A percentile compares a stretch with the other conserved stretches of the same genome.
Conservation (phyloP, 2,888 invertebrate species). For the Ophraella communa region DNA sequence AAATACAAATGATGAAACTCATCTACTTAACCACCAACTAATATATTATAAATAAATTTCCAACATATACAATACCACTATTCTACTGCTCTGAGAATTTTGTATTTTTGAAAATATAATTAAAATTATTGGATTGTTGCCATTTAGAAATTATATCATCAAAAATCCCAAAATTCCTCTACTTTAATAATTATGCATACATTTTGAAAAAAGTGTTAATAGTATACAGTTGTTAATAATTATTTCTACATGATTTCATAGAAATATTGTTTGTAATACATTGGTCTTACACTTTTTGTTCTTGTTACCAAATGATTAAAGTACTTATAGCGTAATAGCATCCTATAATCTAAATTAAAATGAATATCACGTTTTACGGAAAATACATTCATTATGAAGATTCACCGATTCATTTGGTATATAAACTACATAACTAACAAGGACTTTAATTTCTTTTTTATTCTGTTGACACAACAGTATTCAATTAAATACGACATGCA, state of each 20-base stretch:
- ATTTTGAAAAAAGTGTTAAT: neutral
- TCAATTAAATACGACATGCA: neutral
- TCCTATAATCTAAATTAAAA: conserved; percentile 9
- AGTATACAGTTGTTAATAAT: neutral
- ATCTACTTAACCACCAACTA: conserved; percentile 8
- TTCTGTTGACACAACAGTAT: neutral
- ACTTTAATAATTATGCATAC: neutral
- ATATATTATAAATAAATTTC: conserved; percentile 14
- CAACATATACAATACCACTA: conserved; percentile 19
- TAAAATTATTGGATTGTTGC: neutral
- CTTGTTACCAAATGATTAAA: neutral
- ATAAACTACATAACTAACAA: neutral
- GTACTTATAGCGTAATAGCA: neutral
- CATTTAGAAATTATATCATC: neutral
- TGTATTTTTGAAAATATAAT: neutral
- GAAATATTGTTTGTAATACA: too few relatives aligned
- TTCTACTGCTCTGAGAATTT: neutral
- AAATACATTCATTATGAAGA: conserved; percentile 11
- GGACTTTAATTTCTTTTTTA: neutral
- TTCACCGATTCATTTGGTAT: conserved; percentile 7
- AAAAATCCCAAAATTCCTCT: neutral
- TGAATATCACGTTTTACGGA: conserved; percentile 14
- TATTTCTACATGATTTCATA: too few relatives aligned
- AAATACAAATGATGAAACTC: neutral
- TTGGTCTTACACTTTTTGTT: neutral